Evolutionary conservation across 2,113 vertebrate genomes (phyloP).

Genomic region (Oncorhynchus mykiss): DNA sequence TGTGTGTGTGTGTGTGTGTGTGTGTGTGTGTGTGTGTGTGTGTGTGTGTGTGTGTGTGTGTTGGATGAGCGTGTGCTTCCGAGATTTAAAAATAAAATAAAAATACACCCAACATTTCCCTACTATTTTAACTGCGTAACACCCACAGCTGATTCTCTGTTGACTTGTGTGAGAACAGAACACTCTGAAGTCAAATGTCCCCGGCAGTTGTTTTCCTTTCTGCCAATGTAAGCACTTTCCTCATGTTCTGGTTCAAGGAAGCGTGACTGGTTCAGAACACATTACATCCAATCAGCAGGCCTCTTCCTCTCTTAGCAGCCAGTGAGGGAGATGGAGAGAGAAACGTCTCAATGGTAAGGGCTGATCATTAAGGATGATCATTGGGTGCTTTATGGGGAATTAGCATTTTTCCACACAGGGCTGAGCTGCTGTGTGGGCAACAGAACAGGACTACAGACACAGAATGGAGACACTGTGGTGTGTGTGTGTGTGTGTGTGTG

Average conservation of each 20-base stretch:
- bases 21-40: background rate
- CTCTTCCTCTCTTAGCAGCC: constrained; percentile 22
- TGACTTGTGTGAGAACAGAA: background rate
- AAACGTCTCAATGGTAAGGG: constrained; percentile 61
- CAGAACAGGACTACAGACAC: too few relatives aligned
- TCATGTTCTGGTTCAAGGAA: constrained; percentile 51
- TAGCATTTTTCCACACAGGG: constrained; percentile 44
- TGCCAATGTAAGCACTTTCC: constrained; percentile 61
- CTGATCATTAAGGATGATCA: constrained; percentile 68
- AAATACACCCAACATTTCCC: background rate
- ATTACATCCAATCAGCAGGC: constrained; percentile 59
- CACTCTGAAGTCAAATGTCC: background rate
- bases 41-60: background rate
- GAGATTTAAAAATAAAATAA: background rate
- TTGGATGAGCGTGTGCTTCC: background rate
- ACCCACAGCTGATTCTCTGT: background rate
- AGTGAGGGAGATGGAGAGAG: constrained; percentile 50
- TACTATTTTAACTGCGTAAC: background rate
- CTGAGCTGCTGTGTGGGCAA: constrained; percentile 21
- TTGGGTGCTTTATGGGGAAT: constrained; percentile 69
- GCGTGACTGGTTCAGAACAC: constrained; percentile 50
- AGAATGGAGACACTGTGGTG: background rate
- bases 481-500: too few relatives aligned
- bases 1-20: constrained; percentile 1
- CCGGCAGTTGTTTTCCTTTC: constrained; percentile 34